A percentile compares a stretch with the other conserved stretches of the same genome.
Conservation (phyloP, 2,797 vertebrate genomes). For the Odontamblyopus rebecca region DNA sequence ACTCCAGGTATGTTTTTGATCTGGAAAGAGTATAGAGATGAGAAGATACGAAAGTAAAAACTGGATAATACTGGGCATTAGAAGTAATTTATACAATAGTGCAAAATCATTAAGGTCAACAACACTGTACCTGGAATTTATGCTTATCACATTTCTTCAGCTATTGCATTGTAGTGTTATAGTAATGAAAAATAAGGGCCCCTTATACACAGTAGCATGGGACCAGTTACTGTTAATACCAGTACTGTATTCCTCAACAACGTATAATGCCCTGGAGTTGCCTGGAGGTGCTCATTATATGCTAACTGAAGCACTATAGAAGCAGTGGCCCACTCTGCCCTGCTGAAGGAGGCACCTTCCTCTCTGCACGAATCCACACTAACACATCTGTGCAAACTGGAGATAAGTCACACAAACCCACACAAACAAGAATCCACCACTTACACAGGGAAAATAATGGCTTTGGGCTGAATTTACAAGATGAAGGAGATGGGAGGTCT, state of each 20-base stretch:
- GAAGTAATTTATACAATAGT: no score
- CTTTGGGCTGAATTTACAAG: slow-evolving; percentile 1
- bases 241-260: slow-evolving; percentile 6
- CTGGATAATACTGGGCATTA: no score
- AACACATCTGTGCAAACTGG: slow-evolving; percentile 39
- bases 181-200: background rate
- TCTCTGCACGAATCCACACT: slow-evolving; percentile 35
- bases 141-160: background rate
- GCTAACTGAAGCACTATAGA: slow-evolving; percentile 43
- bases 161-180: background rate
- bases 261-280: slow-evolving; percentile 7
- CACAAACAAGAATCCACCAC: slow-evolving; percentile 11
- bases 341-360: slow-evolving; percentile 42
- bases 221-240: background rate
- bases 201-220: background rate
- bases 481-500: background rate
- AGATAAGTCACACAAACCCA: slow-evolving; percentile 44
- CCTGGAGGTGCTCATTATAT: slow-evolving; percentile 39
- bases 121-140: no score
- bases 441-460: slow-evolving; percentile 12
- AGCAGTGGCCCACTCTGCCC: slow-evolving; percentile 53
- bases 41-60: no score
- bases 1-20: no score
- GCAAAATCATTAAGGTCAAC: no score
- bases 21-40: no score